A percentile compares a stretch with the other conserved stretches of the same genome.
phyloP scores from a whole-genome alignment of 35 echinoderm and acorn worm genomes.

The Ptychodera flava region DNA sequence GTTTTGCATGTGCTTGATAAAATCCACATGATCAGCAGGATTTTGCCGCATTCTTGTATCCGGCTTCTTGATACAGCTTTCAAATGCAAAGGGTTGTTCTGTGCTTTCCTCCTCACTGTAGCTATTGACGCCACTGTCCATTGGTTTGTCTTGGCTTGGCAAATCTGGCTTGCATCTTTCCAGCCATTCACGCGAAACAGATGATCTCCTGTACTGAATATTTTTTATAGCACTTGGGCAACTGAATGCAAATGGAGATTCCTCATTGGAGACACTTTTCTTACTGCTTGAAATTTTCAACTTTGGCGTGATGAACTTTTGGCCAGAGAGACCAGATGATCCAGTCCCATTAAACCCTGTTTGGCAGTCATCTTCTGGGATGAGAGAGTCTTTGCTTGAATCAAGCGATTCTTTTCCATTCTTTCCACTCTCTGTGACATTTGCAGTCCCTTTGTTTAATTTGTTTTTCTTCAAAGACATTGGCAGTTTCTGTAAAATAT shows the following conservation, averaged over 20 bases:
- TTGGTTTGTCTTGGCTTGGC: not conserved
- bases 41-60: not conserved
- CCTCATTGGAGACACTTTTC: not conserved
- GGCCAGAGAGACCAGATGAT: no score
- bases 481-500: no score
- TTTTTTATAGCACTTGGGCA: not conserved
- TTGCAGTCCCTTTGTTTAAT: no score
- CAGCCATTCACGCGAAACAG: slow-evolving; percentile 27
- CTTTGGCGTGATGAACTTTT: no score
- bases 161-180: slow-evolving; percentile 21
- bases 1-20: no score
- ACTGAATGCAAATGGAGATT: not conserved
- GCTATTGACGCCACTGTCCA: not conserved
- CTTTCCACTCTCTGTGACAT: no score
- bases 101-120: not conserved
- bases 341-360: no score
- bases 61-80: not conserved
- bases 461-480: no score
- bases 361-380: no score
- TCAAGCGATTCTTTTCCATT: no score
- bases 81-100: not conserved
- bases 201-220: slow-evolving; percentile 17
- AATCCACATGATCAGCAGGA: not conserved
- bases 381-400: no score
- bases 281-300: no score